phyloP scores from a whole-genome alignment of 1,140 invertebrate genomes.

The Chlorops oryzae region DNA sequence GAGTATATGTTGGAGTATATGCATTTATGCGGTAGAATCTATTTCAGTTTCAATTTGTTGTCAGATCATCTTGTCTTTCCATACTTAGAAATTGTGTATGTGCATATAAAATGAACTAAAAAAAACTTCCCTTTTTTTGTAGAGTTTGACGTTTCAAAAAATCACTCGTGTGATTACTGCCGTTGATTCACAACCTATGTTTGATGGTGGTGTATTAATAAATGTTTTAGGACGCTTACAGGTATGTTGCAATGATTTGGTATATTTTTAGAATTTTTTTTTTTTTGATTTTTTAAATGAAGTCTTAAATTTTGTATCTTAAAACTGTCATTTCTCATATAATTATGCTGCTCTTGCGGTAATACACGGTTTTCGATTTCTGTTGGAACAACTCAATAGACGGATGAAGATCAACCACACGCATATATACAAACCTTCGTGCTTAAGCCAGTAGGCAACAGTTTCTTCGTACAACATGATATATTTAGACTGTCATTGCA shows the following conservation, averaged over 20 bases:
- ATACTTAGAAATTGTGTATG: too few relatives aligned
- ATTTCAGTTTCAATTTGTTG: not conserved
- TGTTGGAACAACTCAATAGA: slow-evolving; percentile 57
- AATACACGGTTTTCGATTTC: slow-evolving; percentile 4
- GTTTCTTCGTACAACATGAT: slow-evolving; percentile 87
- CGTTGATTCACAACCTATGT: slow-evolving; percentile 93
- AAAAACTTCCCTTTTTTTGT: slow-evolving; percentile 49
- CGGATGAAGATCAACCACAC: slow-evolving; percentile 86
- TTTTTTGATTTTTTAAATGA: slow-evolving; percentile 12
- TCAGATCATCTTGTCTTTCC: not conserved
- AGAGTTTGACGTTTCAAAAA: slow-evolving; percentile 86
- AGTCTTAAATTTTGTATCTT: not conserved
- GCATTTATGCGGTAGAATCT: not conserved
- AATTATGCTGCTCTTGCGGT: slow-evolving; percentile 7
- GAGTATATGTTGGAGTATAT: slow-evolving; percentile 46
- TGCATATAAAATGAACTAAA: too few relatives aligned
- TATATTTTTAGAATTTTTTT: slow-evolving; percentile 3
- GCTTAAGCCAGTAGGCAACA: slow-evolving; percentile 75
- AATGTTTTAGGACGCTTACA: slow-evolving; percentile 89
- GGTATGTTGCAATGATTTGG: slow-evolving; percentile 56
- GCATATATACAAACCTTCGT: slow-evolving; percentile 88
- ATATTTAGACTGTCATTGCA: slow-evolving; percentile 83
- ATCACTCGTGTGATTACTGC: slow-evolving; percentile 85
- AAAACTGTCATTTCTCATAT: slow-evolving; percentile 1
- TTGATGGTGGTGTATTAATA: slow-evolving; percentile 89